Percentiles rank a stretch among this genome's conserved stretches.
Evolutionary conservation across 2,113 vertebrate species (phyloP).

Genomic region (Salvelinus fontinalis): DNA sequence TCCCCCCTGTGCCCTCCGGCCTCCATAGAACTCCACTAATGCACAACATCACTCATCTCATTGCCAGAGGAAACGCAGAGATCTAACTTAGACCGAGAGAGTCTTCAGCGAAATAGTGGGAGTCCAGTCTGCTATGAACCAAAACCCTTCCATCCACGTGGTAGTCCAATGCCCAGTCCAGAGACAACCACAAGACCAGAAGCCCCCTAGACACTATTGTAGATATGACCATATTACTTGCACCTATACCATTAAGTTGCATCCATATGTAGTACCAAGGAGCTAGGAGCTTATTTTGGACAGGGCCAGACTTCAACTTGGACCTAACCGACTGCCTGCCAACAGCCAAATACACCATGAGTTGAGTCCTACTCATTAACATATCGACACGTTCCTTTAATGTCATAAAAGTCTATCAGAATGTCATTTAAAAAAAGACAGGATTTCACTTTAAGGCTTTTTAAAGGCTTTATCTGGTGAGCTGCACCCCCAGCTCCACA

Average conservation of each 20-base stretch:
- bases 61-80: constrained; percentile 33
- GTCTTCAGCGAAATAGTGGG: not conserved
- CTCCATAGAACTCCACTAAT: constrained; percentile 51
- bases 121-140: too few relatives aligned
- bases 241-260: too few relatives aligned
- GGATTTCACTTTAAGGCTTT: not conserved
- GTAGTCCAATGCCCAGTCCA: not conserved
- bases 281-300: not conserved
- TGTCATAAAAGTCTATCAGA: not conserved
- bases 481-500: not conserved
- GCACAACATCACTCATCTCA: constrained; percentile 60
- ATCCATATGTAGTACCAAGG: too few relatives aligned
- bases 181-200: not conserved
- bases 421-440: not conserved
- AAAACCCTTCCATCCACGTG: not conserved
- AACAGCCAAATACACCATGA: not conserved
- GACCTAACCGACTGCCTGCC: not conserved
- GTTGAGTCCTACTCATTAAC: not conserved
- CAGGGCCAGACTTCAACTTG: not conserved
- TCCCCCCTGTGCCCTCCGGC: constrained; percentile 42
- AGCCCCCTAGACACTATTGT: not conserved
- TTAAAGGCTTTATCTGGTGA: too few relatives aligned
- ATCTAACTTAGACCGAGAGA: constrained; percentile 15
- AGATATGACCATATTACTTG: not conserved
- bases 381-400: not conserved